Percentiles rank a stretch among this genome's conserved stretches.
phyloP scores from a whole-genome alignment of 2,888 invertebrate genomes.

The Sylvicola fuscatus region DNA sequence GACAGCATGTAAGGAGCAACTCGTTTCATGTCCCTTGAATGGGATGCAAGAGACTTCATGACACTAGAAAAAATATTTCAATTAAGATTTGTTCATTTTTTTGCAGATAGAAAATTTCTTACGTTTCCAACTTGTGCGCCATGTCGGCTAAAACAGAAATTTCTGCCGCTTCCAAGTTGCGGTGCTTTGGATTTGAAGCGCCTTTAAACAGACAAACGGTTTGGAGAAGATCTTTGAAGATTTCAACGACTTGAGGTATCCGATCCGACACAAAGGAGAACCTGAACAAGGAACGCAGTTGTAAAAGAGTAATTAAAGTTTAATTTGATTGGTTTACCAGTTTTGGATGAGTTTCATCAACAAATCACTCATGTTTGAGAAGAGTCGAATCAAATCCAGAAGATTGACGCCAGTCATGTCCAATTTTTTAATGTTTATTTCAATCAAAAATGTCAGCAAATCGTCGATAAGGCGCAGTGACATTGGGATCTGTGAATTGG shows the following conservation, averaged over 20 bases:
- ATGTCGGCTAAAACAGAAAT: slow-evolving; percentile 17
- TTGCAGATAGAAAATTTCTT: slow-evolving; percentile 1
- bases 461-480: slow-evolving; percentile 17
- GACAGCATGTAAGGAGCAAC: slow-evolving; percentile 21
- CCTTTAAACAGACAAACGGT: slow-evolving; percentile 21
- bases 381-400: slow-evolving; percentile 12
- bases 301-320: no score
- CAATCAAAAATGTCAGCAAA: slow-evolving; percentile 16
- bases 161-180: slow-evolving; percentile 14
- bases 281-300: no score
- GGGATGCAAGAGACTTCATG: slow-evolving; percentile 15
- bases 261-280: slow-evolving; percentile 16
- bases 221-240: slow-evolving; percentile 20
- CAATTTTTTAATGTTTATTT: slow-evolving; percentile 16
- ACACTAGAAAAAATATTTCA: slow-evolving; percentile 8
- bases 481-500: slow-evolving; percentile 13
- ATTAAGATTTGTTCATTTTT: no score
- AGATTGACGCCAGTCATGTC: slow-evolving; percentile 1
- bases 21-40: slow-evolving; percentile 17
- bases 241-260: slow-evolving; percentile 17
- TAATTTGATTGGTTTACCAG: slow-evolving; percentile 9
- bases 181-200: slow-evolving; percentile 15
- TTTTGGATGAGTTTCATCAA: slow-evolving; percentile 15
- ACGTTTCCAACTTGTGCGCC: slow-evolving; percentile 17
- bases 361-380: slow-evolving; percentile 14